phyloP scores from a whole-genome alignment of 2,113 vertebrate species.

The Riparia riparia region DNA sequence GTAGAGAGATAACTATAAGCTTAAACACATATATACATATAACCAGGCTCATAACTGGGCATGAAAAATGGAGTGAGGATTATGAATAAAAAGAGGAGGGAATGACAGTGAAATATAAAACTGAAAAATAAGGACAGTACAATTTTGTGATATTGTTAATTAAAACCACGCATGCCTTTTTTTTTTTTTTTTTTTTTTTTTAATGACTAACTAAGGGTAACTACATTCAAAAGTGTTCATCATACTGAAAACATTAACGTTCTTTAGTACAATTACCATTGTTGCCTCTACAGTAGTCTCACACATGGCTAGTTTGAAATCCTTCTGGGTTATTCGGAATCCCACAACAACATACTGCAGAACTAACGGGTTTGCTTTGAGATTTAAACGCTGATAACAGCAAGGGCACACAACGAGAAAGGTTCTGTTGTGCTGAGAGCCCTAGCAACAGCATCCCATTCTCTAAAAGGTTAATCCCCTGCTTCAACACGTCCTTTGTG shows the following conservation, averaged over 20 bases:
- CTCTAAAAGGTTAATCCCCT: background rate
- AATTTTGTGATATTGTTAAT: background rate
- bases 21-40: background rate
- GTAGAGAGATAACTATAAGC: background rate
- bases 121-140: background rate
- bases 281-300: background rate
- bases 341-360: background rate
- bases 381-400: background rate
- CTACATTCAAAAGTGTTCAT: background rate
- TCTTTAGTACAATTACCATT: background rate
- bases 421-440: background rate
- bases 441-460: background rate
- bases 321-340: background rate
- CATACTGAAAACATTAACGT: background rate
- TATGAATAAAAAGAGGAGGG: background rate
- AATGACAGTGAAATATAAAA: background rate
- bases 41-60: background rate
- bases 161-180: background rate
- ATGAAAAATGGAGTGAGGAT: fast-evolving
- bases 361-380: background rate
- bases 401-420: background rate
- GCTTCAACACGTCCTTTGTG: background rate
- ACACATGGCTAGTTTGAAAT: background rate
- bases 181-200: background rate
- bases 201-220: background rate